phyloP scores from a whole-genome alignment of 2,888 invertebrate species.

The Coenonympha arcania region DNA sequence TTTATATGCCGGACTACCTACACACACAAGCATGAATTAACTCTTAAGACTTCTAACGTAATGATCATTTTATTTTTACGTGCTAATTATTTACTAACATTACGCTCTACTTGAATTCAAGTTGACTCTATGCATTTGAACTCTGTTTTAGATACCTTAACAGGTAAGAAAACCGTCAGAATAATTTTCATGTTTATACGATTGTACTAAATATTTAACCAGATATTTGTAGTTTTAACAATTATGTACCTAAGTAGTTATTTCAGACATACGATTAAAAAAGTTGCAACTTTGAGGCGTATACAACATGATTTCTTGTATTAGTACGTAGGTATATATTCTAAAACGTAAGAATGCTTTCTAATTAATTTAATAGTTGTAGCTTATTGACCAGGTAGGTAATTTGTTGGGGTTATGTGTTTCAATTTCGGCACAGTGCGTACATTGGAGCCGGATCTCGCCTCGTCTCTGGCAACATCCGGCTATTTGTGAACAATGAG shows the following conservation, averaged over 20 bases:
- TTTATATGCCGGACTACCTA: constrained; percentile 19
- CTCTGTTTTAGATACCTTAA: too few relatives aligned
- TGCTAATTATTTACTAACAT: constrained; percentile 13
- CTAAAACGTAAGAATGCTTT: too few relatives aligned
- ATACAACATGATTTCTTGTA: too few relatives aligned
- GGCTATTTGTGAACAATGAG: constrained; percentile 69
- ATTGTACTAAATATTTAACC: too few relatives aligned
- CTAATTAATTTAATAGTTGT: too few relatives aligned
- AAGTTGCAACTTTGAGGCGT: too few relatives aligned
- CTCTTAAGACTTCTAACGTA: constrained; percentile 20
- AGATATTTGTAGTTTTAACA: too few relatives aligned
- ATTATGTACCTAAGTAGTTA: too few relatives aligned
- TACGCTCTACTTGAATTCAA: not conserved
- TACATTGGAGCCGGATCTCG: constrained; percentile 42
- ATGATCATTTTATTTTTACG: constrained; percentile 20
- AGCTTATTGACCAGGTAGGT: not conserved
- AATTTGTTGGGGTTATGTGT: not conserved
- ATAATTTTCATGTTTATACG: too few relatives aligned
- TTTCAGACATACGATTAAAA: too few relatives aligned
- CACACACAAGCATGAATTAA: constrained; percentile 13
- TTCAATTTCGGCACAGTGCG: not conserved
- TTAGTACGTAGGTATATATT: too few relatives aligned
- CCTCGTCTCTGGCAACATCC: constrained; percentile 66
- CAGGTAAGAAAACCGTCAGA: too few relatives aligned
- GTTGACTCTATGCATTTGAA: not conserved